These are phyloP conservation scores for Protodeltote pygarga DNA, from an alignment of 2,888 invertebrate genomes.

Conservation along the genomic window DNA sequence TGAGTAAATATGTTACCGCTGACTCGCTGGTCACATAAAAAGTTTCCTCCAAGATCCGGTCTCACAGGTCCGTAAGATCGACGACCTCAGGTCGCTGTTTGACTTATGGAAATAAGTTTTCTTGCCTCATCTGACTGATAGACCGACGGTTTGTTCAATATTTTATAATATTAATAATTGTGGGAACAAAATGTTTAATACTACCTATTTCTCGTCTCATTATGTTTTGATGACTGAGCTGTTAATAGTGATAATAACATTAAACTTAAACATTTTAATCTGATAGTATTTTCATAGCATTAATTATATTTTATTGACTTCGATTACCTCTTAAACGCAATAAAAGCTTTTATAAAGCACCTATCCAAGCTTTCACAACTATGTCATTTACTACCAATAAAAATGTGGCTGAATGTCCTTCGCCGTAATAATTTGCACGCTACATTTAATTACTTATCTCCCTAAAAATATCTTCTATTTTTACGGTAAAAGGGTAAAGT, in stretches of 20 bases:
- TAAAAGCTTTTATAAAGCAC: not conserved
- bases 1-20: conserved; percentile 78
- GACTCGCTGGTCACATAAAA: conserved; percentile 78
- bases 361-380: no score
- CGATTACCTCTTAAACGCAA: not conserved
- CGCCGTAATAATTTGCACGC: no score
- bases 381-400: no score
- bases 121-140: conserved; percentile 72
- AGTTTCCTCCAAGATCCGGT: conserved; percentile 80
- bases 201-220: conserved; percentile 7
- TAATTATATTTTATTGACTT: not conserved
- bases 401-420: no score
- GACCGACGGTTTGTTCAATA: conserved; percentile 60
- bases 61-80: conserved; percentile 80
- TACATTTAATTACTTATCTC: no score
- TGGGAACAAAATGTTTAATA: conserved; percentile 36
- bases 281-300: not conserved
- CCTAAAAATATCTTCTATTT: no score
- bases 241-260: not conserved
- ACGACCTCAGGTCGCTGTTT: conserved; percentile 80
- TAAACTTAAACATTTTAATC: conserved; percentile 1
- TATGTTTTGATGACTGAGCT: conserved; percentile 1
- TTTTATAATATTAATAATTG: conserved; percentile 47
- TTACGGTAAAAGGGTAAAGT: not conserved
- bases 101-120: conserved; percentile 85